phyloP scores from a whole-genome alignment of 2,113 vertebrate genomes.

The Sebastes schlegelii region DNA sequence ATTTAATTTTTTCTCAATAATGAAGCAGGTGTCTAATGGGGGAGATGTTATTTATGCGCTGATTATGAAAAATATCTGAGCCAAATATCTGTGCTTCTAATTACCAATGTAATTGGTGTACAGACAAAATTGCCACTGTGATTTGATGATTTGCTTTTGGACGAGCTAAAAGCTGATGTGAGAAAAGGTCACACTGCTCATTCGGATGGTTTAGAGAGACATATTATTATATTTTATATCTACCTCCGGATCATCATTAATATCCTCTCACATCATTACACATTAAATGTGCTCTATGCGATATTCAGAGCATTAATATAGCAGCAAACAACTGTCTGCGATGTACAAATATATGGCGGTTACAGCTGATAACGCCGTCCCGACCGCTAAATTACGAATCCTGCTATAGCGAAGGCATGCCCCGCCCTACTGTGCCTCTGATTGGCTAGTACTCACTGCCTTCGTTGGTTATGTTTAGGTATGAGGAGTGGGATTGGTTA shows the following conservation, averaged over 20 bases:
- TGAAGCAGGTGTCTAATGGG: conserved; percentile 57
- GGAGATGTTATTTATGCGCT: conserved; percentile 45
- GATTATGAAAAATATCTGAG: conserved; percentile 55
- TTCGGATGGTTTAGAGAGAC: background rate
- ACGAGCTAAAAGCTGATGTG: conserved; percentile 35
- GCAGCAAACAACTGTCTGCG: too few relatives aligned
- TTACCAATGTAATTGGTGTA: conserved; percentile 46
- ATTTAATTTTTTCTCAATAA: background rate
- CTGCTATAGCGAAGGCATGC: too few relatives aligned
- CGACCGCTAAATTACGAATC: too few relatives aligned
- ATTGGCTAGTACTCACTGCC: too few relatives aligned
- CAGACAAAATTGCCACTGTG: conserved; percentile 27
- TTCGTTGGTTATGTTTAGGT: too few relatives aligned
- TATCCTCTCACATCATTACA: background rate
- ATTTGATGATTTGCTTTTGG: conserved; percentile 33
- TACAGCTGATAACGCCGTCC: too few relatives aligned
- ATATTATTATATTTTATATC: conserved; percentile 17
- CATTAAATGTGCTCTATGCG: background rate
- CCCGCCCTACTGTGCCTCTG: too few relatives aligned
- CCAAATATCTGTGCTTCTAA: conserved; percentile 47
- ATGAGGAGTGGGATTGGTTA: too few relatives aligned
- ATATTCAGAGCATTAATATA: too few relatives aligned
- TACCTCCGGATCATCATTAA: background rate
- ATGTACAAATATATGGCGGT: too few relatives aligned
- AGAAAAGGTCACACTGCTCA: conserved; percentile 24